Evolutionary conservation across 2,888 invertebrate genomes (phyloP), one percentile per base, ranked within the genome.

Genomic region (Heliconius sara): DNA sequence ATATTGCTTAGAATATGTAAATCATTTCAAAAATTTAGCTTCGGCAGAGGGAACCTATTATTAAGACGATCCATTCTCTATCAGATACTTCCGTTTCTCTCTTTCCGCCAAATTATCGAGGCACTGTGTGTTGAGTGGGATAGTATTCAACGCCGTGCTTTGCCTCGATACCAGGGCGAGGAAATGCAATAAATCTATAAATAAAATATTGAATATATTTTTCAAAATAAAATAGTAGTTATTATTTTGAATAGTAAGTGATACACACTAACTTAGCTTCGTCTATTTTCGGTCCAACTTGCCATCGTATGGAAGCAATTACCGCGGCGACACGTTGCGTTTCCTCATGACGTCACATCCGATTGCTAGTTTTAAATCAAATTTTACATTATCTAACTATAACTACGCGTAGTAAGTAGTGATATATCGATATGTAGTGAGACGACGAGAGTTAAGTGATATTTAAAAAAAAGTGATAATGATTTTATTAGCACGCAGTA

Each of bases 341-440:
- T 94, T 93, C 93, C 93, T 91, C 84, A 84, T 82, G 92, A 92
- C 91, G 92, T 93, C 94, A 94, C 88, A 89, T 92, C 92, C 92
- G 86, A 89, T 80, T 83, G 60, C 60, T 68, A 79, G 78, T 81
- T 39, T 39, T 39, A 39, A 39, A 30, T 71, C 60, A 39, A 73
- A 39, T 52, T n/a, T 12, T n/a, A 60, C n/a, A 60, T 52, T 22
- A 22, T 52, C 57, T 57, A 57, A 22, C 9, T 22, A 57, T 57
- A 57, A 43, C 34, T 25, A 68, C 10, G 9, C 5, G 12, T 43
- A 68, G 22, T 39, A 13, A 39, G 16, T 65, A 65, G 63, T 63
- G 63, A 27, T 25, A 63, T 13, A 25, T 65, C 27, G 27, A 25
- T 65, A n/a, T 60, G 10, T 60, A 60, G 22, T n/a, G 25, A n/a